phyloP scores from a whole-genome alignment of 2,888 invertebrate genomes.

The Automeris io region DNA sequence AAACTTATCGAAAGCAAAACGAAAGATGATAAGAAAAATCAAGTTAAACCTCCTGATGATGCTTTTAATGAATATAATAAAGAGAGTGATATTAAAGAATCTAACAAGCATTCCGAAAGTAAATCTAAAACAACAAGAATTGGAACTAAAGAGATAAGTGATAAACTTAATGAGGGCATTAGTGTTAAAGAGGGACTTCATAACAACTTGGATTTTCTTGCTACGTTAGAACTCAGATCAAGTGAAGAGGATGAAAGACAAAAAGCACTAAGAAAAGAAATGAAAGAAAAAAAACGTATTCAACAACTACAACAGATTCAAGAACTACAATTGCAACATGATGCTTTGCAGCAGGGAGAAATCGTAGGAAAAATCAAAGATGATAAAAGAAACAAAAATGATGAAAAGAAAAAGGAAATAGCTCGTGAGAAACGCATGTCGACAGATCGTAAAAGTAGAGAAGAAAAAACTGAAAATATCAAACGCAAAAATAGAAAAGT shows the following conservation, averaged over 20 bases:
- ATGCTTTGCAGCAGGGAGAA: slow-evolving; percentile 59
- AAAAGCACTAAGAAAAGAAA: slow-evolving; percentile 71
- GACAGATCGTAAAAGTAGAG: slow-evolving; percentile 69
- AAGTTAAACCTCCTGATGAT: slow-evolving; percentile 66
- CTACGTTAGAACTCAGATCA: slow-evolving; percentile 75
- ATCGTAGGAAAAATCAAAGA: slow-evolving; percentile 54
- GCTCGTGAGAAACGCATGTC: slow-evolving; percentile 70
- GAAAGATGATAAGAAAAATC: slow-evolving; percentile 77
- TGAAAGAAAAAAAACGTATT: slow-evolving; percentile 75
- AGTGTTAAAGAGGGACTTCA: slow-evolving; percentile 49
- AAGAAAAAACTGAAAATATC: slow-evolving; percentile 54
- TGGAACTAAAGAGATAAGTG: slow-evolving; percentile 38
- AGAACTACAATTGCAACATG: slow-evolving; percentile 70
- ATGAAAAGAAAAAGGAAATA: slow-evolving; percentile 65
- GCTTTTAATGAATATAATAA: slow-evolving; percentile 46
- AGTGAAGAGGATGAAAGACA: slow-evolving; percentile 79
- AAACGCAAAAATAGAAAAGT: slow-evolving; percentile 64
- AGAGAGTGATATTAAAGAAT: slow-evolving; percentile 41
- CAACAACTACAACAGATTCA: slow-evolving; percentile 70
- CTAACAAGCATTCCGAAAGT: slow-evolving; percentile 30
- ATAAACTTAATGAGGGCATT: slow-evolving; percentile 38
- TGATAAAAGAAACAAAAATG: slow-evolving; percentile 55
- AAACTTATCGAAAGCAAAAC: slow-evolving; percentile 78
- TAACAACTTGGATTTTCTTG: slow-evolving; percentile 78
- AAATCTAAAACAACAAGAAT: slow-evolving; percentile 42